Evolutionary conservation across 2,113 vertebrate genomes (phyloP).

Genomic region (Orcinus orca): DNA sequence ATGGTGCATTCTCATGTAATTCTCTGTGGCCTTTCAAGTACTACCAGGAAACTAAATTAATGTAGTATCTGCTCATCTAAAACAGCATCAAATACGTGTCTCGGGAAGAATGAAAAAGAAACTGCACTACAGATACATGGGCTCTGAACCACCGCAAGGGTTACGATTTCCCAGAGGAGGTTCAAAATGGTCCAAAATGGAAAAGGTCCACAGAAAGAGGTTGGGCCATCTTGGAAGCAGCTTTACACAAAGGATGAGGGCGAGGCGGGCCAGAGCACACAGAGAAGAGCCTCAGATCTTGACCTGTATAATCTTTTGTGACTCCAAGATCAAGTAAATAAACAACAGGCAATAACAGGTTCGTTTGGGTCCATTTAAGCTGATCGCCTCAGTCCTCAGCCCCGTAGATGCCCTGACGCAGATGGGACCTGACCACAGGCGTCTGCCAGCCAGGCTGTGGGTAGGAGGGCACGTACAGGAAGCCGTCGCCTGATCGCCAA

Average conservation of each 20-base stretch:
- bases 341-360: conserved; percentile 28
- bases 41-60: not conserved
- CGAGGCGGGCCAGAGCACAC: not conserved
- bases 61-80: not conserved
- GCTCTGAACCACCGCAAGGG: not conserved
- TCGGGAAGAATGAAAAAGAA: not conserved
- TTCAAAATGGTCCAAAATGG: not conserved
- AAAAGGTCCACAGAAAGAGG: not conserved
- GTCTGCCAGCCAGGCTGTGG: not conserved
- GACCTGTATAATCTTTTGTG: not conserved
- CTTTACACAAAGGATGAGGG: not conserved
- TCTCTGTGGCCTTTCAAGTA: not conserved
- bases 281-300: not conserved
- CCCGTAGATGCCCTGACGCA: not conserved
- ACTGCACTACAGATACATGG: too few species aligned
- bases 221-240: not conserved
- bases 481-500: conserved; percentile 17
- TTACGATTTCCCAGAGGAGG: not conserved
- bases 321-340: conserved; percentile 66
- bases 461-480: not conserved
- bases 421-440: not conserved
- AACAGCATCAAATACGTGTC: not conserved
- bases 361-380: conserved; percentile 24
- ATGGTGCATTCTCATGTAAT: not conserved
- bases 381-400: not conserved